Evolutionary conservation across 2,888 invertebrate species (phyloP).

Genomic region (Asteroscopus sphinx): DNA sequence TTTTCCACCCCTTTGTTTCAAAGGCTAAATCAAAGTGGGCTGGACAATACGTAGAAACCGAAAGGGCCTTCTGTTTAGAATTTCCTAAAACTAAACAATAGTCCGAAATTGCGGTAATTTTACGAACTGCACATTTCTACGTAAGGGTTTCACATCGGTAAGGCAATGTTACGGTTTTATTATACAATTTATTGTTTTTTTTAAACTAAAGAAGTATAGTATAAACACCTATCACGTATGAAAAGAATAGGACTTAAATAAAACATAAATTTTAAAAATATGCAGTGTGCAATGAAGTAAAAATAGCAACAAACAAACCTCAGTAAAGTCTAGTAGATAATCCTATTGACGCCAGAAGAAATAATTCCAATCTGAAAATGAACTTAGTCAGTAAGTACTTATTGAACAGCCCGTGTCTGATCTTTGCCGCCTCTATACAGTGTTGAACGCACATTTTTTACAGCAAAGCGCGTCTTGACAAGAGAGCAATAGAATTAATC

Average conservation of each 20-base stretch:
- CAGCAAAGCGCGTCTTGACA: too few relatives aligned
- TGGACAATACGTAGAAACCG: constrained; percentile 61
- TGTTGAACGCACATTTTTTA: too few relatives aligned
- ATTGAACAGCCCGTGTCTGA: too few relatives aligned
- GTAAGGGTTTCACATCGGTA: constrained; percentile 20
- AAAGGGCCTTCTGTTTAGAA: constrained; percentile 66
- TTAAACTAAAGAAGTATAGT: neutral
- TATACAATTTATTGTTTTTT: neutral
- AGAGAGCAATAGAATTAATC: too few relatives aligned
- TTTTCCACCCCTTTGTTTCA: constrained; percentile 55
- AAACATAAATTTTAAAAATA: too few relatives aligned
- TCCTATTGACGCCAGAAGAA: too few relatives aligned
- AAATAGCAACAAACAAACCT: too few relatives aligned
- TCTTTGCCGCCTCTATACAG: too few relatives aligned
- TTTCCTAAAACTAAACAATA: constrained; percentile 28
- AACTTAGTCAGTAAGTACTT: too few relatives aligned
- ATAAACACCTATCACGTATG: neutral
- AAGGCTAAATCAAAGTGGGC: constrained; percentile 43
- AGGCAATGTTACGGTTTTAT: constrained; percentile 11
- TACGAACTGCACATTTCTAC: constrained; percentile 24
- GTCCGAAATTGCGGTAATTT: constrained; percentile 28
- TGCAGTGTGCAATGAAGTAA: too few relatives aligned
- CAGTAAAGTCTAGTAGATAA: too few relatives aligned
- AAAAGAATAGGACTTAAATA: neutral
- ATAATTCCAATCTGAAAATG: too few relatives aligned